These are phyloP conservation scores for Adelosebastes latens DNA, from an alignment of 2,797 vertebrate genomes.

Conservation along the genomic window DNA sequence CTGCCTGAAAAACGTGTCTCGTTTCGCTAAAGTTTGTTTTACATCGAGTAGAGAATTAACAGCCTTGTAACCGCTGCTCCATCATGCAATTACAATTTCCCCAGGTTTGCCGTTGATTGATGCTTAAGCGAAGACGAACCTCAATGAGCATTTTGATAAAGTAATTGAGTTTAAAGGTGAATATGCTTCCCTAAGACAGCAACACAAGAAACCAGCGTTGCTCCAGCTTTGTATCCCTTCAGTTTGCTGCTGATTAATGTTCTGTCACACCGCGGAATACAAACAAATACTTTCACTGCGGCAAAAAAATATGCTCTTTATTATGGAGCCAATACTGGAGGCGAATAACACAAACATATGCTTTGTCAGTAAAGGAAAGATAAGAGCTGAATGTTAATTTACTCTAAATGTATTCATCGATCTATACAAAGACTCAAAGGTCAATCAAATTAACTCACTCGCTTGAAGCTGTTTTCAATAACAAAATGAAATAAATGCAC, in stretches of 20 bases:
- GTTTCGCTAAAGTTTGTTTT: constrained; percentile 6
- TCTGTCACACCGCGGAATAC: neutral
- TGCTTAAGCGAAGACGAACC: constrained; percentile 5
- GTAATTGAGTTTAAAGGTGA: constrained; percentile 67
- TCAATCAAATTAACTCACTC: constrained; percentile 55
- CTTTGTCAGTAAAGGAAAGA: constrained; percentile 31
- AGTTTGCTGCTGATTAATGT: constrained; percentile 32
- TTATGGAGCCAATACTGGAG: neutral
- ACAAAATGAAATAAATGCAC: constrained; percentile 27
- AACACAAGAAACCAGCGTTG: neutral
- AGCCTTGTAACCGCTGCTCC: constrained; percentile 8
- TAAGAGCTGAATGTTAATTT: constrained; percentile 36
- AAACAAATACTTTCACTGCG: constrained; percentile 27
- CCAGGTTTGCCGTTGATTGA: constrained; percentile 20
- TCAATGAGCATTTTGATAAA: constrained; percentile 42
- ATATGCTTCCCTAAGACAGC: neutral
- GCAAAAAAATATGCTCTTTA: constrained; percentile 2
- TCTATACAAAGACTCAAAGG: constrained; percentile 55
- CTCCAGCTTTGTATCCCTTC: constrained; percentile 21
- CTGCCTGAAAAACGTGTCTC: neutral
- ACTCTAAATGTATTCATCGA: constrained; percentile 32
- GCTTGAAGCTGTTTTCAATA: constrained; percentile 25
- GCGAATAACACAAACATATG: constrained; percentile 31
- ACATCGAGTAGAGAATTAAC: constrained; percentile 13
- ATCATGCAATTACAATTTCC: constrained; percentile 24